Evolutionary conservation across 2,113 vertebrate species (phyloP), one percentile per base, ranked within the genome.

Genomic region (Corydoras maculifer): DNA sequence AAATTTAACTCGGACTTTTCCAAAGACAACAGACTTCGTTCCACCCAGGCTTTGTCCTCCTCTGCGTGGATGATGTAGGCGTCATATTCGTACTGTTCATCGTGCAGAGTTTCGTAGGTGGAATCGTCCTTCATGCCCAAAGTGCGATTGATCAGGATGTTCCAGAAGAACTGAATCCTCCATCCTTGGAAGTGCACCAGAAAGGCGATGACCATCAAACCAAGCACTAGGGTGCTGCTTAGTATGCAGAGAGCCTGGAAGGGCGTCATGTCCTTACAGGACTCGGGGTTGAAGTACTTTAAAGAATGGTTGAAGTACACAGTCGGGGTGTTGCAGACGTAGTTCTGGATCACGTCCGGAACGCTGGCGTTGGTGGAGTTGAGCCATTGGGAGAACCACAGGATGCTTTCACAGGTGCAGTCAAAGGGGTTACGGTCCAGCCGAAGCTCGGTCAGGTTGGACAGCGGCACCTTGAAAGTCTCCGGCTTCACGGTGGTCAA

Each of bases 371-470:
- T 90, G 4, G 91, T 96, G 25, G 2, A 13, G 68, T 97, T 96
- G 31, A 98, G 84, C 95, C 94, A 98, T 0, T 74, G 86, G 13
- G 88, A 86, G 73, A 98, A 99, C 97, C 97, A 99, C 70, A 91
- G 74, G 43, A 98, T 94, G 79, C 95, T 96, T 79, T 96, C 94
- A 75, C 97, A 99, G 0, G 97, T 99, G 76, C 97, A 99, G 58
- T 99, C 96, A 69, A 96, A 99, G 0, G 97, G 95, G 76, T 99
- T 99, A 66, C 81, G 90, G 65, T 84, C 82, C 91, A 99, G 92
- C 57, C 87, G 70, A 14, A 99, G 87, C 68, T 65, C 57, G 35
- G 72, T 89, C 65, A 99, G 77, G 75, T 88, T 93, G 72, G 77
- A 81, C 79, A 95, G 82, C 12, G 85, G 88, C 10, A 75, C 75